Conservation (phyloP, 23 tunicate genomes). For the Halocynthia aurantium region DNA sequence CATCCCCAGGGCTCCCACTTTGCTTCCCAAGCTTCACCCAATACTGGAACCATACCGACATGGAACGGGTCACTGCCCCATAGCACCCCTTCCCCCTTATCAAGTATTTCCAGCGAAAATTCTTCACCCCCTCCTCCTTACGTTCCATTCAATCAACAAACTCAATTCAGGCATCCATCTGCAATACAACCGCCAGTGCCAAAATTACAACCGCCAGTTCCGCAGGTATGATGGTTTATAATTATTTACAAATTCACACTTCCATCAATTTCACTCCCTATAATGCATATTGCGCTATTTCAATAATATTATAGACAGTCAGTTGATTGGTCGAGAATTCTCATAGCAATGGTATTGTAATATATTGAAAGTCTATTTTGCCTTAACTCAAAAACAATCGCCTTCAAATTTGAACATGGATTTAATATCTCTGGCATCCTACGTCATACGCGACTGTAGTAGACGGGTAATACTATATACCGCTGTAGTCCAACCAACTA, state of each 20-base stretch:
- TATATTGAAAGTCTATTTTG: background rate
- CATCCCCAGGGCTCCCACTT: background rate
- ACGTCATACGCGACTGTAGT: too few relatives aligned
- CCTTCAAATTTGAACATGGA: too few relatives aligned
- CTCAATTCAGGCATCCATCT: slow-evolving; percentile 3
- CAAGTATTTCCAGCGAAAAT: slow-evolving; percentile 6
- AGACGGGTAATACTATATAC: too few relatives aligned
- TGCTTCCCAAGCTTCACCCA: background rate
- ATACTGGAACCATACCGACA: background rate
- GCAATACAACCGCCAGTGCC: background rate
- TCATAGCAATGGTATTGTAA: background rate
- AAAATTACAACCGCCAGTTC: background rate
- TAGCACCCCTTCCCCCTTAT: slow-evolving; percentile 1
- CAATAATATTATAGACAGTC: too few relatives aligned
- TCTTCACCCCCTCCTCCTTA: background rate
- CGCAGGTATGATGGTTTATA: background rate
- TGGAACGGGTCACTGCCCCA: slow-evolving; percentile 5
- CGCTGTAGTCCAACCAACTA: too few relatives aligned
- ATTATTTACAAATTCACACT: too few relatives aligned
- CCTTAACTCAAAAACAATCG: too few relatives aligned
- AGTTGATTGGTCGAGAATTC: background rate
- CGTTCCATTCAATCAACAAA: background rate
- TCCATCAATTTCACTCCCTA: background rate
- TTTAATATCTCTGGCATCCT: too few relatives aligned
- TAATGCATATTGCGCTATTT: background rate